Evolutionary conservation across 2,113 vertebrate species (phyloP), one percentile per base, ranked within the genome.

Genomic region (Mormyrus lacerda): DNA sequence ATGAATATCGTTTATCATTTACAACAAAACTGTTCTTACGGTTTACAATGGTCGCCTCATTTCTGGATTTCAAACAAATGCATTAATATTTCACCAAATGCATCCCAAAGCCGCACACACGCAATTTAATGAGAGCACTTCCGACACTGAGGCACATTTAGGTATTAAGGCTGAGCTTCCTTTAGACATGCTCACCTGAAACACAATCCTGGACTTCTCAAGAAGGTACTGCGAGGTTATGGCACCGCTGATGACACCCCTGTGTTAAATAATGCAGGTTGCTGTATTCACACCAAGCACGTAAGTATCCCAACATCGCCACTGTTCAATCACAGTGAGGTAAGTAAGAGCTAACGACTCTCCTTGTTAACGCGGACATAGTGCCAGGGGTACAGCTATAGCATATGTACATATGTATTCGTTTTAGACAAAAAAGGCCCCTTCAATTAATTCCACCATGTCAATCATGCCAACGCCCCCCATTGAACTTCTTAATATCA

Each of bases 221-320:
- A 99, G 96, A 92, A 99, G 97, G 94, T 99, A 99, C 95, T 99
- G 98, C 73, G 98, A 99, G 92, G 98, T 99, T 97, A 98, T 98
- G 97, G 98, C 98, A 98, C 98, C 98, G 17, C 97, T 98, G 94
- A 99, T 98, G 93, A 98, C 93, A 82, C 98, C 97, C 55, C 97
- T 99, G 93, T 90, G 48, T 92, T 82, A 82, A 91, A 90, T 88
- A 86, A 91, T 90, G 87, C 90, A 90, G 85, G 31, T 39, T 61
- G 47, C 58, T 48, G 73, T 88, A 83, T 82, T 82, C 73, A 90
- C 86, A 88, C 10, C 27, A 87, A 61, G 42, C 65, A 53, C 65
- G 35, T 79, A 87, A 90, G 89, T 83, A 87, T 55, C 35, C 50
- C 86, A 35, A 27, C 50, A 87, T 87, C 85, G 45, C 85, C 61